Conservation (phyloP, 2,888 invertebrate genomes). For the Ecdyonurus torrentis region DNA sequence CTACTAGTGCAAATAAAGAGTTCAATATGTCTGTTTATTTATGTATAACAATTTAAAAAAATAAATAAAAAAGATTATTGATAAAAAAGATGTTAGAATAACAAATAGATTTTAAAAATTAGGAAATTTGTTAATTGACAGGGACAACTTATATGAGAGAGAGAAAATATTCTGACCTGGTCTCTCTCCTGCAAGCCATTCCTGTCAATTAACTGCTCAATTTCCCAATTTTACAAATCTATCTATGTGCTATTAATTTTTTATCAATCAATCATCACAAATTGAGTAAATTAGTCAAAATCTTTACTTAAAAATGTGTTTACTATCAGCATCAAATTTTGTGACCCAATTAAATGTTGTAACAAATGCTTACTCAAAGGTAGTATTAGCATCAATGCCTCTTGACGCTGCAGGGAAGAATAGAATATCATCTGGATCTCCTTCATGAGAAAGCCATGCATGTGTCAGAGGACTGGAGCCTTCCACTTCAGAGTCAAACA, state of each 20-base stretch:
- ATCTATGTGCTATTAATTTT: neutral
- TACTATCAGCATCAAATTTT: neutral
- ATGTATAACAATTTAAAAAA: neutral
- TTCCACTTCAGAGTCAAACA: slow-evolving; percentile 31
- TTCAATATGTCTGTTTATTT: too few relatives aligned
- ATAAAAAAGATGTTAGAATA: too few relatives aligned
- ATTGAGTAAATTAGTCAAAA: neutral
- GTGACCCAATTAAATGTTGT: slow-evolving; percentile 4
- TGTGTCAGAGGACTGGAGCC: slow-evolving; percentile 71
- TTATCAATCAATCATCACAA: neutral
- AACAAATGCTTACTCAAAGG: slow-evolving; percentile 54
- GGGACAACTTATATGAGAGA: too few relatives aligned
- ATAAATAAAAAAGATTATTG: too few relatives aligned
- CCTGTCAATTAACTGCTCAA: too few relatives aligned
- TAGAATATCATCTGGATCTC: slow-evolving; percentile 68
- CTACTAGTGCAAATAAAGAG: neutral
- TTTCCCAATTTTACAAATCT: neutral
- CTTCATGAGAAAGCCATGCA: slow-evolving; percentile 69
- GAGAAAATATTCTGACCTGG: too few relatives aligned
- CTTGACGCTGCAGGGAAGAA: slow-evolving; percentile 80
- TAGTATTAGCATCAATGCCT: slow-evolving; percentile 86
- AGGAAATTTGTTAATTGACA: too few relatives aligned
- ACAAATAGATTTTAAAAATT: too few relatives aligned
- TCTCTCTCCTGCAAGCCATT: too few relatives aligned
- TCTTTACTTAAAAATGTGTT: neutral